Percentiles rank a stretch among this genome's conserved stretches.
phyloP scores from a whole-genome alignment of 2,113 vertebrate species.

The Xiphias gladius region DNA sequence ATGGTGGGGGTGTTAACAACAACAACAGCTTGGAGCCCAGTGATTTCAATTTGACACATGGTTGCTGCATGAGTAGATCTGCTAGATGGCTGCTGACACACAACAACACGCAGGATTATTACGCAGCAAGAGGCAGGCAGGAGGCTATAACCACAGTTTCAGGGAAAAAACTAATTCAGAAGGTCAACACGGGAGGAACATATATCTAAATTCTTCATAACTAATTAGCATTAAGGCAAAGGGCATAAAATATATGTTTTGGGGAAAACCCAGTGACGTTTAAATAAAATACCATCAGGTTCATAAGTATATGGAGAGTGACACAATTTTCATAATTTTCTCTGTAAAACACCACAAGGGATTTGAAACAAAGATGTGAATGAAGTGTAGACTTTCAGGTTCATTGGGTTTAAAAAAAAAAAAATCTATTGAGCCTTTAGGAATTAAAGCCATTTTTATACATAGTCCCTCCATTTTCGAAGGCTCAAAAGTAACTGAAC shows the following conservation, averaged over 20 bases:
- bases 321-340: too few relatives aligned
- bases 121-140: background rate
- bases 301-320: too few relatives aligned
- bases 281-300: background rate
- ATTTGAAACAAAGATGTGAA: too few relatives aligned
- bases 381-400: too few relatives aligned
- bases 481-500: too few relatives aligned
- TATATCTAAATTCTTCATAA: background rate
- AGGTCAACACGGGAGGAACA: background rate
- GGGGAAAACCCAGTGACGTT: background rate
- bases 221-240: background rate
- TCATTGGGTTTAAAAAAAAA: too few relatives aligned
- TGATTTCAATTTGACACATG: conserved; percentile 56
- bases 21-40: conserved; percentile 42
- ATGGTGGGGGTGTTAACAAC: background rate
- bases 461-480: too few relatives aligned
- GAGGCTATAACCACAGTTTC: conserved; percentile 13
- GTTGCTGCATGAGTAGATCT: conserved; percentile 41
- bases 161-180: background rate
- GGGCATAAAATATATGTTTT: background rate
- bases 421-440: too few relatives aligned
- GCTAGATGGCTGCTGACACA: conserved; percentile 51
- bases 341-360: too few relatives aligned
- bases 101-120: conserved; percentile 42
- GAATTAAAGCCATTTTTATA: too few relatives aligned